These are phyloP conservation scores for Rousettus leschenaultii DNA, from an alignment of 2,113 vertebrate species.

Conservation along the genomic window DNA sequence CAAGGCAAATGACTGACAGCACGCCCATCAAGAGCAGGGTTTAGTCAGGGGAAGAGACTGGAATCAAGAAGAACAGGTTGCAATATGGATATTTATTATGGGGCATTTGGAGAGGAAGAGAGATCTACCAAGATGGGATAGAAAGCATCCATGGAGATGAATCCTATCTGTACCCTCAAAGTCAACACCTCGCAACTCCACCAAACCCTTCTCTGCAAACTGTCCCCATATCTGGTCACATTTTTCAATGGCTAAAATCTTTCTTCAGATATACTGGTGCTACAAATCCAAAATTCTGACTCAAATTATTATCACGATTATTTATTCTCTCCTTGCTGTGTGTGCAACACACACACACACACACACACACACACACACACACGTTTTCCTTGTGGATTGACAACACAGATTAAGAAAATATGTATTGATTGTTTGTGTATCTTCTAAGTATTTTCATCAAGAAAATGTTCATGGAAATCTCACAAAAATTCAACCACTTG, in stretches of 20 bases:
- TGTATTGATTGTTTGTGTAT: not conserved
- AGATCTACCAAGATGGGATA: not conserved
- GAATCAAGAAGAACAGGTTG: not conserved
- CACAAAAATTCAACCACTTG: not conserved
- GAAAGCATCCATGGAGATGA: not conserved
- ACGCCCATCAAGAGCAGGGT: accelerated
- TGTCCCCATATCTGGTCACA: not conserved
- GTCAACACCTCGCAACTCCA: not conserved
- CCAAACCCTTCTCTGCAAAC: not conserved
- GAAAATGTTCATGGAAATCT: not conserved
- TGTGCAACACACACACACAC: not conserved
- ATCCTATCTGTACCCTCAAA: not conserved
- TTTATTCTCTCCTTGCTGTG: not conserved
- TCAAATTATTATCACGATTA: not conserved
- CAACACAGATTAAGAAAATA: not conserved
- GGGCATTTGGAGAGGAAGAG: not conserved
- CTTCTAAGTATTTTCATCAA: not conserved
- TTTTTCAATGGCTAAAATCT: not conserved
- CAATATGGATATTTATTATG: not conserved
- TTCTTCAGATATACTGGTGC: not conserved
- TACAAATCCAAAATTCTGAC: not conserved
- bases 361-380: not conserved
- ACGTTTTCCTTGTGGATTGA: not conserved
- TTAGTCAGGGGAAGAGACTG: not conserved
- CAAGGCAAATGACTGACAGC: not conserved